Base-by-base conservation (phyloP, 2,797 vertebrate genomes). In the Meriones psammophilus region DNA sequence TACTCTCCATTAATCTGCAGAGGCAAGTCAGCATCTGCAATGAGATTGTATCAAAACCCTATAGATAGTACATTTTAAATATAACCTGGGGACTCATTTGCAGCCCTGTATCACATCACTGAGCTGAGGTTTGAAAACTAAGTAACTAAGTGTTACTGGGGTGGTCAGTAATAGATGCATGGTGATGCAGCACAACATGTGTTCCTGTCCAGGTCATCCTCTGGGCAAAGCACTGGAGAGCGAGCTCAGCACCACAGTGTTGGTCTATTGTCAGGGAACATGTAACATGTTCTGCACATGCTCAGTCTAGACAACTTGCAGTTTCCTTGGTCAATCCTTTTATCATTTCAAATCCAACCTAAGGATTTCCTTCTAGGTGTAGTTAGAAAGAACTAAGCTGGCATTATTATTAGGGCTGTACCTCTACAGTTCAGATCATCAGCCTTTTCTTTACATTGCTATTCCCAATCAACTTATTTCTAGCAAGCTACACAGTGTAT, bases 261-360 rank as follows among this genome's bases (percentile, higher is more conserved):
- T 71, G 50, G 17, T 69, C 13, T 46, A n/a, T 30, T 46, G 42
- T 89, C 58, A 64, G 30, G 60, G 28, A 50, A 22, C 46, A 50
- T 0, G 1, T 50, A 12, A 68, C 5, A 54, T 1, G 14, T 4
- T 92, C 46, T 74, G 22, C 26, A 10, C 0, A 26, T 1, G 83
- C 50, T 87, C 12, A 87, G 77, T 66, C 69, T 15, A 91, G 62
- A 54, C 14, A 54, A 12, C 89, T 66, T n/a, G 26, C 26, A 56
- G 58, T 39, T 95, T 73, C 33, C 17, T 73, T 54, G 84, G 39
- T 26, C 8, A 80, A 36, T 71, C 8, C 17, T 73, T 84, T 39
- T 18, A 88, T n/a, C 36, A 71, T 88, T 76, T 88, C 64, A 92
- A 95, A 95, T 28, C 76, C 46, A 68, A 77, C 5, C 66, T 84